phyloP scores from a whole-genome alignment of 2,797 vertebrate species.

The Jordanella pulchra region DNA sequence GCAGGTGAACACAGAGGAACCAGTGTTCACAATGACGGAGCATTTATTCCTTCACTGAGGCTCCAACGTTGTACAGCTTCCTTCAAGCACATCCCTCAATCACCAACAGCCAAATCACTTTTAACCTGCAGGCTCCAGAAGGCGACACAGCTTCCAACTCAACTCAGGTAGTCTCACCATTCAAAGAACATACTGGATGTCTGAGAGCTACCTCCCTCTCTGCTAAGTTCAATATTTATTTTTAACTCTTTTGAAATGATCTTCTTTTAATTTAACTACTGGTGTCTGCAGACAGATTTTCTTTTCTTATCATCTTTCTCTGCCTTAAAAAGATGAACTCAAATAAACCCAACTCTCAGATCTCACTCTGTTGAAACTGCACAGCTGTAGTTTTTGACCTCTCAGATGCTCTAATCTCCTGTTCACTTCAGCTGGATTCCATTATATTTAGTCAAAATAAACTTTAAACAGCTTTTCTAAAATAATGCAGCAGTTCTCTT shows the following conservation, averaged over 20 bases:
- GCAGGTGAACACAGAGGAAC: slow-evolving; percentile 75
- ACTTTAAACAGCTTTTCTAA: background rate
- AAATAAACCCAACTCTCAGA: slow-evolving; percentile 30
- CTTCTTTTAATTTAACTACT: background rate
- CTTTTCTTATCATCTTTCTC: slow-evolving; percentile 9
- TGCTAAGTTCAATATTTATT: slow-evolving; percentile 24
- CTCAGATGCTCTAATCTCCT: background rate
- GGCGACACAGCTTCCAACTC: background rate
- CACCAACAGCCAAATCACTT: slow-evolving; percentile 51
- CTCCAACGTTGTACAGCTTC: slow-evolving; percentile 57
- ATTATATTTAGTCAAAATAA: background rate
- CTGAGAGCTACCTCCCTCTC: background rate
- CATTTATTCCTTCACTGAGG: slow-evolving; percentile 62
- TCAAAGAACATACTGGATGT: slow-evolving; percentile 23
- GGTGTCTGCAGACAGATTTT: slow-evolving; percentile 29
- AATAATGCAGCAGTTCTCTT: background rate
- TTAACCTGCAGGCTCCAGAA: slow-evolving; percentile 18
- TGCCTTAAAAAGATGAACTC: slow-evolving; percentile 35
- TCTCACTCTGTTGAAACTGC: background rate
- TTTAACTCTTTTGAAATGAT: slow-evolving; percentile 33
- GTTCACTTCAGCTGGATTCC: background rate
- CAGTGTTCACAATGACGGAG: slow-evolving; percentile 78
- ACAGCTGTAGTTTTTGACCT: background rate
- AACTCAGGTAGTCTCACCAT: slow-evolving; percentile 23
- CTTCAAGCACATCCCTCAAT: slow-evolving; percentile 59